phyloP scores from a whole-genome alignment of 2,797 vertebrate species.

The Cossypha caffra region DNA sequence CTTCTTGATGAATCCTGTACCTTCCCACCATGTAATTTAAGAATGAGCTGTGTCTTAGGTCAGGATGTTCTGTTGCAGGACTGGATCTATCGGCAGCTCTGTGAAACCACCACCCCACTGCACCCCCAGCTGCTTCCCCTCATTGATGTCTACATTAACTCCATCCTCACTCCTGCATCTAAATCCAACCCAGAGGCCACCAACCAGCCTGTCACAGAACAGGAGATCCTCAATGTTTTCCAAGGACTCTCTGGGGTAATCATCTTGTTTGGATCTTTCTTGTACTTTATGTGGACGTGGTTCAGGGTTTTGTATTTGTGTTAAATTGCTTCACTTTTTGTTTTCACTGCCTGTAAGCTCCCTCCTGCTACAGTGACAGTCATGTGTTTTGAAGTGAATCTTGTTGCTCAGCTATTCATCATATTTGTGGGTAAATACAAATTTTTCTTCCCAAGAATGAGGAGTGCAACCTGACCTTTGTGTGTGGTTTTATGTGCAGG shows the following conservation, averaged over 20 bases:
- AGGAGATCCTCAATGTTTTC: constrained; percentile 94
- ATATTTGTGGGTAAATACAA: background rate
- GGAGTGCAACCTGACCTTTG: background rate
- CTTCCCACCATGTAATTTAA: background rate
- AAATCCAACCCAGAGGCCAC: constrained; percentile 98
- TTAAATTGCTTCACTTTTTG: background rate
- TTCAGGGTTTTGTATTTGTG: background rate
- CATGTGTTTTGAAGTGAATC: background rate
- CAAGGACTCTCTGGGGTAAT: constrained; percentile 87
- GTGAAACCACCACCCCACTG: constrained; percentile 92
- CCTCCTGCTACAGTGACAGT: background rate
- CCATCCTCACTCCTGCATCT: constrained; percentile 95
- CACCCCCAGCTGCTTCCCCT: constrained; percentile 95
- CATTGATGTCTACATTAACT: constrained; percentile 97
- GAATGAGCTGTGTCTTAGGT: background rate
- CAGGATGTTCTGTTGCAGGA: constrained; percentile 77
- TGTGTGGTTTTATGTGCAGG: constrained; percentile 69
- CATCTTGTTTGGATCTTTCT: background rate
- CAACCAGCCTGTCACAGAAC: constrained; percentile 97
- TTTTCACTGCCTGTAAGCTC: background rate
- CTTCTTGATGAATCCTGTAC: background rate
- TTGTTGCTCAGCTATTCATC: background rate
- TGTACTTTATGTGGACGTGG: accelerated
- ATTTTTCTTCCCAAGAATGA: background rate
- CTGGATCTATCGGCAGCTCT: constrained; percentile 97